Base-by-base conservation (phyloP, 2,888 invertebrate genomes). In the Cheilosia urbana region DNA sequence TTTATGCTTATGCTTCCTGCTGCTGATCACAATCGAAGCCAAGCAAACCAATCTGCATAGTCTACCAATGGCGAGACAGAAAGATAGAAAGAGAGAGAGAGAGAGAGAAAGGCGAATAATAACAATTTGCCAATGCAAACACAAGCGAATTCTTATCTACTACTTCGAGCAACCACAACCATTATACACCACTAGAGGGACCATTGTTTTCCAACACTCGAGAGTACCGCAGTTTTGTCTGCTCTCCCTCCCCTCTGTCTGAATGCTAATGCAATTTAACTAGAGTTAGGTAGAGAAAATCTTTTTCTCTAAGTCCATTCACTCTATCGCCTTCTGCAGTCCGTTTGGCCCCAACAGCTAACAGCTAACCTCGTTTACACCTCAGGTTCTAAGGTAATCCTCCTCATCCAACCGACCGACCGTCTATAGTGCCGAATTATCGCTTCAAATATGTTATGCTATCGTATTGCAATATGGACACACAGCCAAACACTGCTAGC, bases 381-480 rank as follows among this genome's bases (percentile, higher is more conserved):
- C 62, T 69, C 62, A 37, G 17, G 57, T 47, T 57, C 63, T 19
- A 13, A 24, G 47, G 69, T 82, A 65, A 66, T 71, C 71, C 66
- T 47, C 30, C 72, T 72, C 77, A 73, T 47, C 27, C 55, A 27
- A 11, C 34, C 55, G 37, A 11, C 34, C 27, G 47, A 47, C 57
- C 47, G 68, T 37, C 49, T 63, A 45, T 49, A 83, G 83, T 78
- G 78, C 68, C 68, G 63, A 83, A 83, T 83, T 83, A 83, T 73
- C 83, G 79, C 83, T 78, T 83, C 57, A 57, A 78, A 73, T 83
- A 73, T 73, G 63, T 73, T 83, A 68, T 68, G 57, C 65, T 72
- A 65, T 60, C 58, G 40, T 37, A 71, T 42, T 57, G 63, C 30
- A 55, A 62, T 4, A 49, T 11, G 57, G 15, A 42, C 27, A 37